These are phyloP conservation scores for Protodeltote pygarga DNA, from an alignment of 2,888 invertebrate species.

Conservation along the genomic window DNA sequence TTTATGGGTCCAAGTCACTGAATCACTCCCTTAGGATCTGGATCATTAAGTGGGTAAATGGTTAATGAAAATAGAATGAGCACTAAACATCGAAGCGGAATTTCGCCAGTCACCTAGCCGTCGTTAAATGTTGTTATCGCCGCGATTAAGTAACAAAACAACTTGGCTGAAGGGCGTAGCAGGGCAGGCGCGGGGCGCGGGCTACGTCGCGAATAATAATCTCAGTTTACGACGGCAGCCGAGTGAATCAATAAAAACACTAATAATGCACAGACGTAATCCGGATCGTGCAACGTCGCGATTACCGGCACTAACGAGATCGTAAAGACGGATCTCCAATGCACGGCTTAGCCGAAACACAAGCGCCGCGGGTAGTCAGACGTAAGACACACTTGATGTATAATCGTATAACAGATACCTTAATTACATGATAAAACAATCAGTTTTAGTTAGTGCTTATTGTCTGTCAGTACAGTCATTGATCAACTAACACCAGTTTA, in stretches of 20 bases:
- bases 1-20: slow-evolving; percentile 82
- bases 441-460: too few relatives aligned
- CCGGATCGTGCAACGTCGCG: slow-evolving; percentile 83
- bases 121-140: slow-evolving; percentile 87
- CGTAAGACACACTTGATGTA: slow-evolving; percentile 27
- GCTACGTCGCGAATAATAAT: slow-evolving; percentile 84
- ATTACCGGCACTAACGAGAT: slow-evolving; percentile 86
- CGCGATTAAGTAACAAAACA: slow-evolving; percentile 87
- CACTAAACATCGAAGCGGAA: slow-evolving; percentile 86
- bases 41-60: slow-evolving; percentile 87
- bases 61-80: slow-evolving; percentile 87
- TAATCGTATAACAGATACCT: slow-evolving; percentile 1
- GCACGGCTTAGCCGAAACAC: slow-evolving; percentile 79
- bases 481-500: slow-evolving; percentile 26
- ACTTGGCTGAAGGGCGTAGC: slow-evolving; percentile 70
- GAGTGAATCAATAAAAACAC: slow-evolving; percentile 88
- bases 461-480: too few relatives aligned
- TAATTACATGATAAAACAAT: slow-evolving; percentile 12
- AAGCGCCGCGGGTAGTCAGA: slow-evolving; percentile 61
- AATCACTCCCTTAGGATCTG: slow-evolving; percentile 83
- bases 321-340: slow-evolving; percentile 84
- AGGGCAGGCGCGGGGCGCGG: slow-evolving; percentile 58
- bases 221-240: slow-evolving; percentile 86
- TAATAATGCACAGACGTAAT: slow-evolving; percentile 87
- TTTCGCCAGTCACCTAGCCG: slow-evolving; percentile 87